phyloP scores from a whole-genome alignment of 1,140 invertebrate genomes.

The Archegozetes longisetosus region DNA sequence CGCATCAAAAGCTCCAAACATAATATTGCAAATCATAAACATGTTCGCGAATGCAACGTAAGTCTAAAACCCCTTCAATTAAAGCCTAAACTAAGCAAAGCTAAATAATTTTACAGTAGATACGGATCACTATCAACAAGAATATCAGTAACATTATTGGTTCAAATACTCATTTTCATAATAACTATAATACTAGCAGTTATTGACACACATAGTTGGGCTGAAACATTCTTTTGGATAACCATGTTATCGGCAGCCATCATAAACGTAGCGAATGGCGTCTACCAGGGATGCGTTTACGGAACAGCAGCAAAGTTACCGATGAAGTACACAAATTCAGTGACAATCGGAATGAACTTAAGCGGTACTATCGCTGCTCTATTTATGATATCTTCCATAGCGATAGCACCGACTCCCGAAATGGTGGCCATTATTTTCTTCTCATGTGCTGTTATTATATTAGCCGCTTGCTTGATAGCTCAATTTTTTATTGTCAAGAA shows the following conservation, averaged over 20 bases:
- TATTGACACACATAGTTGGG: slow-evolving; percentile 62
- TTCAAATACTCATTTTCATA: slow-evolving; percentile 76
- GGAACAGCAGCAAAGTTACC: slow-evolving; percentile 86
- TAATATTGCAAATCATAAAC: slow-evolving; percentile 11
- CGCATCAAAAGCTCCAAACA: slow-evolving; percentile 11
- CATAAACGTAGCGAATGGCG: slow-evolving; percentile 75
- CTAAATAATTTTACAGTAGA: no score
- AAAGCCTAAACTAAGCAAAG: no score
- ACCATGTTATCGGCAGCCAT: slow-evolving; percentile 71
- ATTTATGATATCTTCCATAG: slow-evolving; percentile 8
- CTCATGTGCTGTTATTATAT: slow-evolving; percentile 4
- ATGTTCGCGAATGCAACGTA: slow-evolving; percentile 4
- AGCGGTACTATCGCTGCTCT: slow-evolving; percentile 9
- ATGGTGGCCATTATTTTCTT: slow-evolving; percentile 12
- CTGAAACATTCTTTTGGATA: slow-evolving; percentile 68
- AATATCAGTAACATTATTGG: slow-evolving; percentile 74
- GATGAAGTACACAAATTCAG: slow-evolving; percentile 78
- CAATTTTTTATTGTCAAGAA: neutral
- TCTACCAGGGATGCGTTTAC: slow-evolving; percentile 95
- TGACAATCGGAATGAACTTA: slow-evolving; percentile 43
- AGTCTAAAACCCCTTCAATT: no score
- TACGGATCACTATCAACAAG: slow-evolving; percentile 52
- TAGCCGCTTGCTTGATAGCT: neutral
- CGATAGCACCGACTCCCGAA: neutral
- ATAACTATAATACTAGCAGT: slow-evolving; percentile 79